Evolutionary conservation across 1,140 invertebrate species (phyloP).

Genomic region (Lordiphosa mommai): DNA sequence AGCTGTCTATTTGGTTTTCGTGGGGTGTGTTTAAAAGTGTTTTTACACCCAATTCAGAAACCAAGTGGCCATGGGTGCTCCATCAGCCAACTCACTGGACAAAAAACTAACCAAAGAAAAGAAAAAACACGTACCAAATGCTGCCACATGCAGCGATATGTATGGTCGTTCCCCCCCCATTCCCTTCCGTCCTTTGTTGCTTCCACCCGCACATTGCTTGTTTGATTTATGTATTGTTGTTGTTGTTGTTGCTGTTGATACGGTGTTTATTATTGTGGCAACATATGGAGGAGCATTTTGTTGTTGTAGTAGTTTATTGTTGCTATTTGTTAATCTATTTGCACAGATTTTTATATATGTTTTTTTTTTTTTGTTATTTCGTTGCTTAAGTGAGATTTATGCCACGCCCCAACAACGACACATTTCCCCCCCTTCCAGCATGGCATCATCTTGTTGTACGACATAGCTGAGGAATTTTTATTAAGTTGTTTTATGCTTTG

Average conservation of each 20-base stretch:
- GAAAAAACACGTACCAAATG: conserved; percentile 41
- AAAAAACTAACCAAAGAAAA: conserved; percentile 22
- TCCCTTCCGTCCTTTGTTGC: background rate
- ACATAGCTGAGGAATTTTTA: conserved; percentile 74
- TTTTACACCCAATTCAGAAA: background rate
- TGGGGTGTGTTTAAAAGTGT: background rate
- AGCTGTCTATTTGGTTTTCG: background rate
- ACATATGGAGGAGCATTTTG: conserved; percentile 53
- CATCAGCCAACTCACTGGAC: conserved; percentile 1
- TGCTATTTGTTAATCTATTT: conserved; percentile 74
- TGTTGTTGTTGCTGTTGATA: conserved; percentile 36
- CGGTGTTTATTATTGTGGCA: conserved; percentile 62
- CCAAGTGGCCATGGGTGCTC: conserved; percentile 19
- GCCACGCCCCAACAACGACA: conserved; percentile 44
- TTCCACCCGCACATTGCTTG: conserved; percentile 18
- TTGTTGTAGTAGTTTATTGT: conserved; percentile 46
- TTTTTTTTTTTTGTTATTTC: conserved; percentile 5
- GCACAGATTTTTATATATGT: conserved; percentile 46
- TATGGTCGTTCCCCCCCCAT: background rate
- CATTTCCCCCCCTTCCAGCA: conserved; percentile 16
- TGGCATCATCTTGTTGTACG: conserved; percentile 38
- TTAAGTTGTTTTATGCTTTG: conserved; percentile 76
- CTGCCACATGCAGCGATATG: conserved; percentile 46
- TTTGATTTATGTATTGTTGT: conserved; percentile 62
- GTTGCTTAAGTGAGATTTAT: conserved; percentile 64